Base-by-base conservation (phyloP, 2,888 invertebrate species). In the Ophioninae sp. region DNA sequence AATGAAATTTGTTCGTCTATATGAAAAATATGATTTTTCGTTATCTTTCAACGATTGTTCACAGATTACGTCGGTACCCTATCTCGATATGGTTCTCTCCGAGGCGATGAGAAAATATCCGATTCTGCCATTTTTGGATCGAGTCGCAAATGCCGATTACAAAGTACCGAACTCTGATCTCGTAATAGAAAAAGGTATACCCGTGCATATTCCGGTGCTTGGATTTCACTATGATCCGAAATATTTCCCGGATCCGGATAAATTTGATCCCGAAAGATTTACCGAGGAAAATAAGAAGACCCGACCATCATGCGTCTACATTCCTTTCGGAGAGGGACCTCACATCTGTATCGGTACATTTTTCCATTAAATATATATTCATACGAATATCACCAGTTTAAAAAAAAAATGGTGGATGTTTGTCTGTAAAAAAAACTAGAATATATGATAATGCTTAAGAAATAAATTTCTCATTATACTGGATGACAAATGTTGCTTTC, bases 21-120 rank as follows among this genome's bases (percentile, higher is more conserved):
- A 50, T 50, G 17, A 50, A 41, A 50, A 50, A 50, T 50, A 10
- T 17, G 50, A 17, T 13, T 13, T 17, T 13, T 50, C 17, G 17
- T 50, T 17, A 50, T 2, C 17, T 50, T 50, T 13, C 17, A 10
- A 21, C n/a, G 41, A 21, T 41, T 44, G 56, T 79, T 50, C 70
- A 37, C 74, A 88, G 89, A 73, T 84, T 21, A 86, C 77, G 81
- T 80, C 69, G 2, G 37, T 91, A 2, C 89, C 89, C 0, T 91
- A 91, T 68, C 84, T 92, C 13, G 89, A 91, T 62, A 90, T 88
- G 89, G 88, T 90, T 0, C 6, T 91, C 57, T 78, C 91, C 59
- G 94, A 94, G 88, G 91, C 92, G 0, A 87, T 94, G 10, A 88
- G 94, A 39, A 89, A 91, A 81, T 93, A 92, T 83, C 93, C 94